A percentile compares a stretch with the other conserved stretches of the same genome.
Conservation (phyloP, 2,113 vertebrate genomes). For the Edolisoma coerulescens region DNA sequence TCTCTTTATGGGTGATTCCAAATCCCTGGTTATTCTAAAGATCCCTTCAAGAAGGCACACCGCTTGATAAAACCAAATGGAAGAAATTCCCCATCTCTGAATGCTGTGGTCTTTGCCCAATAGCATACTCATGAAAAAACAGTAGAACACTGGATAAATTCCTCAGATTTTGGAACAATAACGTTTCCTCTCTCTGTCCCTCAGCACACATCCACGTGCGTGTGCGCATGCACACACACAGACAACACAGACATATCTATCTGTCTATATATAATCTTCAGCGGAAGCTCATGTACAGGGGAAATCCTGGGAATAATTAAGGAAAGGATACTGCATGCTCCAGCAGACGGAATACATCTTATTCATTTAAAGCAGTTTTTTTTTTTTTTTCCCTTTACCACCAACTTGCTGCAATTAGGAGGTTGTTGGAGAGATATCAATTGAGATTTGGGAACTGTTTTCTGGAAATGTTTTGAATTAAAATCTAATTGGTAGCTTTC, state of each 20-base stretch:
- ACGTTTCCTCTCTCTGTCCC: neutral
- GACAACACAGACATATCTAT: neutral
- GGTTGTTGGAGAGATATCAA: slow-evolving; percentile 70
- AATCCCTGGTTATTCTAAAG: neutral
- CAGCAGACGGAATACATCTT: slow-evolving; percentile 66
- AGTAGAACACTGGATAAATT: neutral
- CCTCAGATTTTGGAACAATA: neutral
- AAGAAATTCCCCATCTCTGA: neutral
- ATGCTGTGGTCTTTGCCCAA: neutral
- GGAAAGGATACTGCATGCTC: slow-evolving; percentile 50
- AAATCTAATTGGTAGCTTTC: slow-evolving; percentile 72
- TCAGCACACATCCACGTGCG: neutral
- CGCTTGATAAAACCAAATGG: neutral
- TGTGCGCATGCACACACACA: neutral
- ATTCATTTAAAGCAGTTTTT: slow-evolving; percentile 42
- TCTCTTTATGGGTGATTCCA: neutral
- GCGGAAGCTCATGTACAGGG: slow-evolving; percentile 39
- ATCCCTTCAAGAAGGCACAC: neutral
- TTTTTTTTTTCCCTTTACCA: slow-evolving; percentile 39
- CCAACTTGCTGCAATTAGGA: slow-evolving; percentile 71
- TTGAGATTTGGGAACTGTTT: slow-evolving; percentile 64
- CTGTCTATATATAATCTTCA: slow-evolving; percentile 48
- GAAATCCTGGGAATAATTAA: slow-evolving; percentile 70
- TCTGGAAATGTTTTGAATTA: slow-evolving; percentile 70
- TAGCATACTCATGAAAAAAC: neutral